phyloP scores from a whole-genome alignment of 2,113 vertebrate genomes.

The Perca fluviatilis region DNA sequence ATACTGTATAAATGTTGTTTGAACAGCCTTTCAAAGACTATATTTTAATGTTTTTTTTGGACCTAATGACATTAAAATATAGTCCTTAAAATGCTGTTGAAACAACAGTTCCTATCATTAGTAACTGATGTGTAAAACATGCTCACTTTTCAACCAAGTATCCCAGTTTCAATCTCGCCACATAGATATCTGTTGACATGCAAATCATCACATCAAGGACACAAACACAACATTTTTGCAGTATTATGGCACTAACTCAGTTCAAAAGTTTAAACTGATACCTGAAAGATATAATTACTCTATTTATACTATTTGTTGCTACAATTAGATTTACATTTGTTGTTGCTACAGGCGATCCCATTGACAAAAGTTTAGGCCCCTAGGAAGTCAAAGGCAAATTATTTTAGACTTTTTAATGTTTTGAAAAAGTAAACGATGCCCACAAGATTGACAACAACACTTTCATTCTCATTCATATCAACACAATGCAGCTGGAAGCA shows the following conservation, averaged over 20 bases:
- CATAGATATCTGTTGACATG: background rate
- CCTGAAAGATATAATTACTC: background rate
- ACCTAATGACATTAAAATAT: background rate
- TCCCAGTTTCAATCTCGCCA: background rate
- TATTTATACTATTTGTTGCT: background rate
- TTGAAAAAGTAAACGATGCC: background rate
- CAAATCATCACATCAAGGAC: background rate
- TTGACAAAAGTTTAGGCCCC: background rate
- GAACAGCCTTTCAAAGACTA: background rate
- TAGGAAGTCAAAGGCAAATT: background rate
- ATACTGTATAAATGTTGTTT: background rate
- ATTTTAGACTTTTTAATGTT: constrained; percentile 23
- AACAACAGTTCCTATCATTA: background rate
- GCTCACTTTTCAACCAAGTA: background rate
- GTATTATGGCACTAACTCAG: background rate
- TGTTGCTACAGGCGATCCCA: background rate
- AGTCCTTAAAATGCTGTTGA: background rate
- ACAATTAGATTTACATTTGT: background rate
- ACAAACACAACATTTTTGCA: background rate
- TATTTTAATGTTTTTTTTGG: background rate
- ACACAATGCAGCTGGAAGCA: constrained; percentile 13
- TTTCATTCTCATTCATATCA: constrained; percentile 28
- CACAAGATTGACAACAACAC: background rate
- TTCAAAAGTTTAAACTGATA: background rate
- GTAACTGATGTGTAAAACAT: background rate